Evolutionary conservation across 2,888 invertebrate genomes (phyloP).

Genomic region (Clusia tigrina): DNA sequence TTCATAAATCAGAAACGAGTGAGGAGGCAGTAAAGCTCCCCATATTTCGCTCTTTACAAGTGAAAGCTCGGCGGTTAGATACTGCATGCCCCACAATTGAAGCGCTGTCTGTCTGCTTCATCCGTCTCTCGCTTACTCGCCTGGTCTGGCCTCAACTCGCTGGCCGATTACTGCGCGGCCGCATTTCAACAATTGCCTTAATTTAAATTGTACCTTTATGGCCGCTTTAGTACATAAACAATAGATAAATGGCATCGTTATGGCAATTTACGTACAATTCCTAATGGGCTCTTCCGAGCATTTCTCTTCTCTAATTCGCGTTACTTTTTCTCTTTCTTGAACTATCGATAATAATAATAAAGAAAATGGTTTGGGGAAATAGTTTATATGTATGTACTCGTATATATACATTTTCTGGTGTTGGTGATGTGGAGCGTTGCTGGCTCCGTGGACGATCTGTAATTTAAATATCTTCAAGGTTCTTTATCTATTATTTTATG

Average conservation of each 20-base stretch:
- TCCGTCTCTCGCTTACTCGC: not conserved
- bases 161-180: not conserved
- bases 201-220: constrained; percentile 51
- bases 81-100: not conserved
- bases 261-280: constrained; percentile 41
- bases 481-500: constrained; percentile 28
- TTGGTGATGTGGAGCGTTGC: constrained; percentile 34
- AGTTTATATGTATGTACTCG: no score
- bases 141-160: not conserved
- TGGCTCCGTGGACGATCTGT: constrained; percentile 44
- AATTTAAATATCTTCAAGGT: constrained; percentile 58
- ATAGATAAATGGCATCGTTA: constrained; percentile 52
- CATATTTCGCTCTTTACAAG: not conserved
- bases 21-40: no score
- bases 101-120: not conserved
- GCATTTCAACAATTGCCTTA: constrained; percentile 27
- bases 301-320: constrained; percentile 44
- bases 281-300: constrained; percentile 49
- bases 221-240: constrained; percentile 49
- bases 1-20: constrained; percentile 46
- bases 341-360: constrained; percentile 34
- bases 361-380: constrained; percentile 38
- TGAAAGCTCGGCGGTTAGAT: not conserved
- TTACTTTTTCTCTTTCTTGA: constrained; percentile 32
- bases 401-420: constrained; percentile 40